Evolutionary conservation across 2,113 vertebrate species (phyloP).

Genomic region (Lepisosteus osseus): DNA sequence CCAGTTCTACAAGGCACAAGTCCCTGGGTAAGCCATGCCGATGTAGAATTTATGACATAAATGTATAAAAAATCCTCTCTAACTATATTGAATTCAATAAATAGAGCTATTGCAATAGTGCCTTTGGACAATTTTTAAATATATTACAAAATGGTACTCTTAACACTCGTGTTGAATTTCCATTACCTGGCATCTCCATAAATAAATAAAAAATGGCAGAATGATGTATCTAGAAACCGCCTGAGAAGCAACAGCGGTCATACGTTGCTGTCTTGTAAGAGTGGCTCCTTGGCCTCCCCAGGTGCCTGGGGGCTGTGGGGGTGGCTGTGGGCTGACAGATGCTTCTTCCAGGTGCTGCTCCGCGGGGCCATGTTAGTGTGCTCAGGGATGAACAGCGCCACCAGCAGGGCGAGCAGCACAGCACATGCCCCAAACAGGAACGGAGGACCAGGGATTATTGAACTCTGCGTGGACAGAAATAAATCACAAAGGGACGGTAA

Average conservation of each 20-base stretch:
- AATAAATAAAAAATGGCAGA: background rate
- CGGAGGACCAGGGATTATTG: conserved; percentile 80
- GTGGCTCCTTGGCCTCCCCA: conserved; percentile 81
- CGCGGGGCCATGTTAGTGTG: conserved; percentile 71
- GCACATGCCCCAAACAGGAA: conserved; percentile 83
- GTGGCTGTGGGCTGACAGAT: conserved; percentile 72
- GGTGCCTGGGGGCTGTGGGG: conserved; percentile 76
- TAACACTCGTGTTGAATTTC: conserved; percentile 17
- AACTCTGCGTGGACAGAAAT: conserved; percentile 56
- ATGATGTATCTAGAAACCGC: conserved; percentile 35
- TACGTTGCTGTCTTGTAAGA: conserved; percentile 83
- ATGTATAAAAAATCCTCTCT: background rate
- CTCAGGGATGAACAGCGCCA: conserved; percentile 86
- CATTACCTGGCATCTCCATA: background rate
- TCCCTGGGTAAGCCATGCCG: conserved; percentile 41
- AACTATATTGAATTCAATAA: background rate
- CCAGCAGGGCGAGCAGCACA: conserved; percentile 78
- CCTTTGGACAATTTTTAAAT: conserved; percentile 31
- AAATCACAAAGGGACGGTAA: background rate
- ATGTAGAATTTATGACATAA: conserved; percentile 19
- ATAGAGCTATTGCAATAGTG: conserved; percentile 31
- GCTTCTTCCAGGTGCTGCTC: conserved; percentile 79
- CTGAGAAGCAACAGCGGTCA: conserved; percentile 50
- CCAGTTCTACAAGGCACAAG: conserved; percentile 30
- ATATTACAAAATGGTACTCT: conserved; percentile 16